These are phyloP conservation scores for Phalacrocorax carbo DNA, from an alignment of 2,113 vertebrate species.

Conservation along the genomic window DNA sequence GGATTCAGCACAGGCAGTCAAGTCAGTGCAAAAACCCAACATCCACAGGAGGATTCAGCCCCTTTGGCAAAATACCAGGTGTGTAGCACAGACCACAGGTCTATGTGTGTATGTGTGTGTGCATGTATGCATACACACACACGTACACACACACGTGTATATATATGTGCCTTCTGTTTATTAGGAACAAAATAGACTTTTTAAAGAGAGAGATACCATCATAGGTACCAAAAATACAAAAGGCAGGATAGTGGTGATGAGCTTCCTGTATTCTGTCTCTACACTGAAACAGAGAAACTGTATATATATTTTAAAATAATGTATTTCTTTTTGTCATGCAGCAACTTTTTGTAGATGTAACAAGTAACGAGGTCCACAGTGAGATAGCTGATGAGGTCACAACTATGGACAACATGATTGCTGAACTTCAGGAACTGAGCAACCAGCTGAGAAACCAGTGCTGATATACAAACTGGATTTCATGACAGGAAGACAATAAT, in stretches of 20 bases:
- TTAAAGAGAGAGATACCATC: background rate
- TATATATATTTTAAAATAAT: background rate
- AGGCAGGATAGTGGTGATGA: background rate
- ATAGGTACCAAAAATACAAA: background rate
- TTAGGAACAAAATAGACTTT: background rate
- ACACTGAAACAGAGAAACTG: background rate
- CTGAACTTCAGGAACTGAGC: conserved; percentile 84
- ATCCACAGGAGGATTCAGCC: background rate
- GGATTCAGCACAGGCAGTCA: background rate
- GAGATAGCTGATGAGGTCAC: conserved; percentile 80
- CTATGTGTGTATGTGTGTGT: background rate
- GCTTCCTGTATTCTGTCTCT: background rate
- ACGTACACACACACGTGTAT: no score
- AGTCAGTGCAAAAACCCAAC: background rate
- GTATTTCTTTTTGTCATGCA: conserved; percentile 64
- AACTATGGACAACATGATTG: conserved; percentile 77
- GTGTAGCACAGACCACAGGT: background rate
- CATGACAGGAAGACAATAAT: background rate
- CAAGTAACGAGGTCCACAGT: conserved; percentile 75
- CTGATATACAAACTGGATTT: conserved; percentile 17
- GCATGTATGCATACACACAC: rapidly evolving
- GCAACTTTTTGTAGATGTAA: conserved; percentile 86
- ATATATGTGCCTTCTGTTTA: background rate
- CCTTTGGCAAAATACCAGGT: background rate
- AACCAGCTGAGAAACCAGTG: conserved; percentile 77